phyloP scores from a whole-genome alignment of 2,113 vertebrate species.

The Urocitellus parryii region DNA sequence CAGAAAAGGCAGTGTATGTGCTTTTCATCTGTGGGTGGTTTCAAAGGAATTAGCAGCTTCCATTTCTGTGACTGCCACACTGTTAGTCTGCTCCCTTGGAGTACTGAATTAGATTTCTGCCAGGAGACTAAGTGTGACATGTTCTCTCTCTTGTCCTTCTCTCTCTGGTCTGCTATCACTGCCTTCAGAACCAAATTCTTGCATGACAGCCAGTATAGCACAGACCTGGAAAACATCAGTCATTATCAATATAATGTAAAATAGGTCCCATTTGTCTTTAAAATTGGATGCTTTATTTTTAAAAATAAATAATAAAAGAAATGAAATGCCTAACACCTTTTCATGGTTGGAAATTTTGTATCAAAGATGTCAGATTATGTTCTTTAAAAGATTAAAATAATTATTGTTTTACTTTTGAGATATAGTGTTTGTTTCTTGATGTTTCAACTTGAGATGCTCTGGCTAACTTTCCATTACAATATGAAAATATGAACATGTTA shows the following conservation, averaged over 20 bases:
- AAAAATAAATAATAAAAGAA: neutral
- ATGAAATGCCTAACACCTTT: neutral
- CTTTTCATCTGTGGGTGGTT: neutral
- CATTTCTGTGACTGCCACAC: neutral
- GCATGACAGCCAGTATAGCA: neutral
- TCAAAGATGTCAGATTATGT: neutral
- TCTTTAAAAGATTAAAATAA: conserved; percentile 37
- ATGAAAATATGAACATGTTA: neutral
- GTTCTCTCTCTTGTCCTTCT: neutral
- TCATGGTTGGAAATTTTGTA: neutral
- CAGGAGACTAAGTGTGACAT: neutral
- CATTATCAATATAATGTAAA: conserved; percentile 12
- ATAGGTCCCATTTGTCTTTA: conserved; percentile 19
- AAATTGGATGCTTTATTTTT: neutral
- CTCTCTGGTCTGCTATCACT: neutral
- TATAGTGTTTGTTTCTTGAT: conserved; percentile 64
- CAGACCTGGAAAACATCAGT: neutral
- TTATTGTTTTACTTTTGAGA: conserved; percentile 36
- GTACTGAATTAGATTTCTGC: neutral
- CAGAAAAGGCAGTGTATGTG: neutral
- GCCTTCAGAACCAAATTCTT: neutral
- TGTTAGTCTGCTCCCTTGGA: neutral
- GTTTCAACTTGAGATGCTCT: neutral
- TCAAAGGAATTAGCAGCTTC: neutral
- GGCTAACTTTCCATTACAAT: neutral